These are phyloP conservation scores for Idaea dimidiata DNA, from an alignment of 2,888 invertebrate species.

Conservation along the genomic window DNA sequence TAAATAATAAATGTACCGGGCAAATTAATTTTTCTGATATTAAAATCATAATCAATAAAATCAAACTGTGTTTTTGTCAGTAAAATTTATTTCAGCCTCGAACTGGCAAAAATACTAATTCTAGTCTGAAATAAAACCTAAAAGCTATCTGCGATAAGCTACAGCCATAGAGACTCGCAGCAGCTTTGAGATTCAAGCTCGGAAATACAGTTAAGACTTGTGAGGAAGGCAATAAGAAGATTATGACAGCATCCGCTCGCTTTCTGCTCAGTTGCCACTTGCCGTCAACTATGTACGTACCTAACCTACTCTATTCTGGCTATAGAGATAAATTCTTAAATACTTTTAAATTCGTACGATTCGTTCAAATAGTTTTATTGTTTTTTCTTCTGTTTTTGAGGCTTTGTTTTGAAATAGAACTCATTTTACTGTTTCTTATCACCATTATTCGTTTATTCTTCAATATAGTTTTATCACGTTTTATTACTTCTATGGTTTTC, in stretches of 20 bases:
- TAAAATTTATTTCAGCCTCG: too few species aligned
- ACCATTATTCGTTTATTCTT: too few species aligned
- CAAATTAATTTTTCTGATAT: too few species aligned
- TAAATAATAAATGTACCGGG: too few species aligned
- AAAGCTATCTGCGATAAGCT: background rate
- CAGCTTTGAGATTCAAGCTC: background rate
- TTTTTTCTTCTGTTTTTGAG: too few species aligned
- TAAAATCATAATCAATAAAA: too few species aligned
- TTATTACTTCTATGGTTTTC: too few species aligned
- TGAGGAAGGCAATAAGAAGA: slow-evolving; percentile 1
- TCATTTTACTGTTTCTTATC: too few species aligned
- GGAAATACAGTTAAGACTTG: background rate
- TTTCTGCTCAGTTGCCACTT: background rate
- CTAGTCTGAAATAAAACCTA: background rate
- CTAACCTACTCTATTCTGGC: background rate
- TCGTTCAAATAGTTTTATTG: background rate
- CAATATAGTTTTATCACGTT: too few species aligned
- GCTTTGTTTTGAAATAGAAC: too few species aligned
- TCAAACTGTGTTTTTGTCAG: too few species aligned
- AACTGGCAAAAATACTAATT: too few species aligned
- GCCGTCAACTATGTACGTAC: background rate
- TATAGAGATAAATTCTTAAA: background rate
- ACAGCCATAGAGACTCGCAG: background rate
- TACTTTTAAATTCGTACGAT: background rate
- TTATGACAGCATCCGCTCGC: background rate